These are phyloP conservation scores for Rhagonycha lutea DNA, from an alignment of 2,888 invertebrate species.

Conservation along the genomic window DNA sequence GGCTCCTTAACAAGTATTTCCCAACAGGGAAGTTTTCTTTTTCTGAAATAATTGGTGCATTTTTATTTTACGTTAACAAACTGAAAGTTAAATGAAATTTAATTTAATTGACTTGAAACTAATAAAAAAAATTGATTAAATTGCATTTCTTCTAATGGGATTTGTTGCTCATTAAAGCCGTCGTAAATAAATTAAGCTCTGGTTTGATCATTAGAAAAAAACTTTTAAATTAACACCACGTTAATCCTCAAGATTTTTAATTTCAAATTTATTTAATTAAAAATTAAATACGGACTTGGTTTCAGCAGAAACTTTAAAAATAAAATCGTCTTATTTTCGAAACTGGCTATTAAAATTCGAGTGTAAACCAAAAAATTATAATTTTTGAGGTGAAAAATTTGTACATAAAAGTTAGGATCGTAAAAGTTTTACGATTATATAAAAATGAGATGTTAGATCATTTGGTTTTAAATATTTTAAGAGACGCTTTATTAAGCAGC, in stretches of 20 bases:
- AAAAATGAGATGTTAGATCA: not conserved
- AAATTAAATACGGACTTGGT: not conserved
- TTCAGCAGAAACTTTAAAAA: not conserved
- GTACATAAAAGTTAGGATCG: not conserved
- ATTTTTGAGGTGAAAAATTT: not conserved
- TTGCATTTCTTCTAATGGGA: not conserved
- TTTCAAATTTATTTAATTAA: not conserved
- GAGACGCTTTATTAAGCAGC: not conserved
- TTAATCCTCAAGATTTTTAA: not conserved
- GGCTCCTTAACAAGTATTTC: conserved; percentile 15
- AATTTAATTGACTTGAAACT: not conserved
- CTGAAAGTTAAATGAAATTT: not conserved
- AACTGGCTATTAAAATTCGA: not conserved
- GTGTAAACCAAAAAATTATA: not conserved
- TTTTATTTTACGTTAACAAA: conserved; percentile 10
- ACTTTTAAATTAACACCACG: not conserved
- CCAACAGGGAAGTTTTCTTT: conserved; percentile 10
- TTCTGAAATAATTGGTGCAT: conserved; percentile 12
- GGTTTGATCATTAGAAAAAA: not conserved
- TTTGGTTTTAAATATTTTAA: not conserved
- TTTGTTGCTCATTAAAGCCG: not conserved
- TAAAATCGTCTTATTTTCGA: not conserved
- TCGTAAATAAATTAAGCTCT: not conserved
- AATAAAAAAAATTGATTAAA: not conserved
- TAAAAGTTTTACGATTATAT: not conserved